Conservation (phyloP, 2,888 invertebrate species). For the Ophion ventricosus region DNA sequence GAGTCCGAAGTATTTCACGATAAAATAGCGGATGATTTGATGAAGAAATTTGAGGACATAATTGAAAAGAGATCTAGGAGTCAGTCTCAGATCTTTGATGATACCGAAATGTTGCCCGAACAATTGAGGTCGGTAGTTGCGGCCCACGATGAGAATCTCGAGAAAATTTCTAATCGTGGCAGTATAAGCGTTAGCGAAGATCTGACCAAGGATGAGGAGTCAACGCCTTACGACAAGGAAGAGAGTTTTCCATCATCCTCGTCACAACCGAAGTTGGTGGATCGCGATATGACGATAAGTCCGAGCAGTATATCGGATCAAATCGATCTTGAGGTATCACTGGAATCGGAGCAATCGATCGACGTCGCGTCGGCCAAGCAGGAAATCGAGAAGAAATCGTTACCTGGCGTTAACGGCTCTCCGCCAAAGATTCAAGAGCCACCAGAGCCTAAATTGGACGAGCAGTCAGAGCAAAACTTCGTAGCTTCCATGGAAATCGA, state of each 20-base stretch:
- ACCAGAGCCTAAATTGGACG: constrained; percentile 72
- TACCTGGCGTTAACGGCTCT: constrained; percentile 61
- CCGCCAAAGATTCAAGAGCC: constrained; percentile 76
- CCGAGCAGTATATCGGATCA: constrained; percentile 80
- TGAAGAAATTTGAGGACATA: constrained; percentile 77
- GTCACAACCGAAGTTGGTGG: constrained; percentile 72
- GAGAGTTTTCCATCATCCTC: constrained; percentile 74
- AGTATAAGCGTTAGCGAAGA: constrained; percentile 79
- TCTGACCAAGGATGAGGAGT: constrained; percentile 79
- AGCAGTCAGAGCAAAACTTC: constrained; percentile 77
- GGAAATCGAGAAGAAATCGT: constrained; percentile 73
- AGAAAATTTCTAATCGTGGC: constrained; percentile 73
- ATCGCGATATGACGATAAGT: constrained; percentile 79
- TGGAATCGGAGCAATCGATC: constrained; percentile 68
- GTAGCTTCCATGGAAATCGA: constrained; percentile 79
- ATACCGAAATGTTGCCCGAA: constrained; percentile 55
- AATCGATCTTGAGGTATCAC: constrained; percentile 76
- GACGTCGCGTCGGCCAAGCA: constrained; percentile 76
- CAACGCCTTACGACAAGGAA: constrained; percentile 74
- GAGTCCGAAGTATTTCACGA: constrained; percentile 75
- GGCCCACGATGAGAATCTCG: constrained; percentile 71
- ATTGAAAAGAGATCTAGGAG: constrained; percentile 65
- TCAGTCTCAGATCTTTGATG: constrained; percentile 67
- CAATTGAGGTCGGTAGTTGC: constrained; percentile 43
- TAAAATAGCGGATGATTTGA: constrained; percentile 78